Evolutionary conservation across 2,888 invertebrate genomes (phyloP).

Genomic region (Hemistola chrysoprasaria): DNA sequence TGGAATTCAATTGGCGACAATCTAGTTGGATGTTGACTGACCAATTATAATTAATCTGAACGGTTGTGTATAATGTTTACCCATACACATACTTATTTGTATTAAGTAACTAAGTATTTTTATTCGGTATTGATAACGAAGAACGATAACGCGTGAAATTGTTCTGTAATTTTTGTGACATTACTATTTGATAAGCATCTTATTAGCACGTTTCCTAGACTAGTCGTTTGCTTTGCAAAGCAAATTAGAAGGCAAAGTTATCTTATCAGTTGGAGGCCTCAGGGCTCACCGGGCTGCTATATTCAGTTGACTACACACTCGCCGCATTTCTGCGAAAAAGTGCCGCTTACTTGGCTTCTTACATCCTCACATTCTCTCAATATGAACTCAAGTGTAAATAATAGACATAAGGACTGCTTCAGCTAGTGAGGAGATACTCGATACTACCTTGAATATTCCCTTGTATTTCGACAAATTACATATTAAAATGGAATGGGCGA

Average conservation of each 20-base stretch:
- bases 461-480: too few relatives aligned
- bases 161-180: conserved; percentile 14
- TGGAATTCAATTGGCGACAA: conserved; percentile 7
- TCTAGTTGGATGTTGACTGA: conserved; percentile 4
- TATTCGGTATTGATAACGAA: conserved; percentile 36
- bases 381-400: too few relatives aligned
- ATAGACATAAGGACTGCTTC: too few relatives aligned
- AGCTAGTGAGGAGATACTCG: too few relatives aligned
- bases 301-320: conserved; percentile 23
- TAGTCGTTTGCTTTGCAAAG: conserved; percentile 51
- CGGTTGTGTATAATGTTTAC: conserved; percentile 8
- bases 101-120: conserved; percentile 22
- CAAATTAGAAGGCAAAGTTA: conserved; percentile 80
- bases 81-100: conserved; percentile 5
- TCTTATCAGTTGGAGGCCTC: conserved; percentile 73
- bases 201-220: conserved; percentile 46
- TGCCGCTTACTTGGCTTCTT: conserved; percentile 36
- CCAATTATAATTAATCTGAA: conserved; percentile 12
- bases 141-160: background rate
- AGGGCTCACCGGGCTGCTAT: conserved; percentile 37
- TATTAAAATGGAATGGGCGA: too few relatives aligned
- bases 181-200: conserved; percentile 49
- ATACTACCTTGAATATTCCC: too few relatives aligned
- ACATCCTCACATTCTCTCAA: too few relatives aligned
- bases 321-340: background rate